These are phyloP conservation scores for Ochropleura plecta DNA, from an alignment of 2,888 invertebrate genomes.

Conservation along the genomic window DNA sequence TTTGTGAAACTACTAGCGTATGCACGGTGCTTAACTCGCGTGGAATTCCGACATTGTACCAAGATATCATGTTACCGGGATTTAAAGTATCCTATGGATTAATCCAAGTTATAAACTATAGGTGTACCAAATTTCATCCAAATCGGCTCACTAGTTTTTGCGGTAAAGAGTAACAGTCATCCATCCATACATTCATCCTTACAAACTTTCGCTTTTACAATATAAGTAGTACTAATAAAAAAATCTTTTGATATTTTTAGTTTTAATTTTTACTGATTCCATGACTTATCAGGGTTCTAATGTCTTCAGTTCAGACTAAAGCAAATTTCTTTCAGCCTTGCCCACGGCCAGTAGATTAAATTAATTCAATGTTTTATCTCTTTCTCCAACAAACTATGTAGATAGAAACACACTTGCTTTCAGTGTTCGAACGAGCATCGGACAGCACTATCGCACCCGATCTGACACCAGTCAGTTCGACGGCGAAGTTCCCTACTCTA, in stretches of 20 bases:
- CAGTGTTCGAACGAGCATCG: background rate
- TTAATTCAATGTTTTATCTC: background rate
- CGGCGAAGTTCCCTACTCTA: constrained; percentile 45
- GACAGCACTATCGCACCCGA: constrained; percentile 27
- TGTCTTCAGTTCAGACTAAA: background rate
- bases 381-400: background rate
- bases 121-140: too few species aligned
- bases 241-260: background rate
- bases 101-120: too few species aligned
- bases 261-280: background rate
- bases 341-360: background rate
- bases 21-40: too few species aligned
- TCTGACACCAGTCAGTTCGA: constrained; percentile 30
- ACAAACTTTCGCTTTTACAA: too few species aligned
- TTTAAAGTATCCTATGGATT: too few species aligned
- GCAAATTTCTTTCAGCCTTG: background rate
- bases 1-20: too few species aligned
- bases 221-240: background rate
- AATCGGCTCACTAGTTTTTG: too few species aligned
- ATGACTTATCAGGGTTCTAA: background rate
- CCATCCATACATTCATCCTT: too few species aligned
- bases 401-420: background rate
- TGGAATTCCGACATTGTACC: too few species aligned
- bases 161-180: too few species aligned
- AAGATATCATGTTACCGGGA: too few species aligned